Conservation (phyloP, 2,113 vertebrate genomes). For the Burhinus oedicnemus region DNA sequence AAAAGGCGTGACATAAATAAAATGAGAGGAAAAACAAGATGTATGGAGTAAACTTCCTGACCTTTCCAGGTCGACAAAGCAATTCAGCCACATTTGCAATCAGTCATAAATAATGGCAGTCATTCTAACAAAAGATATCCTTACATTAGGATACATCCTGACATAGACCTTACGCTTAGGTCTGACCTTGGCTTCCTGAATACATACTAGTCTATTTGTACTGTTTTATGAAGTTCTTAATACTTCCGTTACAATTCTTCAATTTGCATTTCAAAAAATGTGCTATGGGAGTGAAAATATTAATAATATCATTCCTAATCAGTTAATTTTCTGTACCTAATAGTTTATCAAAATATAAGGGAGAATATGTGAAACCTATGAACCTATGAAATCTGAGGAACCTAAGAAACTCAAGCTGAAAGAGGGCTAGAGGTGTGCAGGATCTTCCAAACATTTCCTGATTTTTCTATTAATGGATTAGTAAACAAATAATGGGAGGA, state of each 20-base stretch:
- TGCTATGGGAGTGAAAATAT: background rate
- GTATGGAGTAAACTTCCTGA: background rate
- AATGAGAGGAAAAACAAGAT: background rate
- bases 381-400: background rate
- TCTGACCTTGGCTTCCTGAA: background rate
- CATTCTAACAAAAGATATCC: background rate
- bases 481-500: background rate
- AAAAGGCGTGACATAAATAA: background rate
- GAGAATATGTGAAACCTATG: background rate
- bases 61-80: background rate
- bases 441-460: background rate
- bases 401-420: background rate
- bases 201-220: background rate
- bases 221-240: background rate
- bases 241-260: background rate
- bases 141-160: background rate
- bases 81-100: background rate
- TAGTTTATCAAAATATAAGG: background rate
- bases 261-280: background rate
- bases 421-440: background rate
- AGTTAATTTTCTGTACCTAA: background rate
- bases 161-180: background rate
- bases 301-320: background rate
- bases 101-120: background rate
- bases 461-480: background rate